Evolutionary conservation across 2,113 vertebrate species (phyloP).

Genomic region (Oryzias melastigma): DNA sequence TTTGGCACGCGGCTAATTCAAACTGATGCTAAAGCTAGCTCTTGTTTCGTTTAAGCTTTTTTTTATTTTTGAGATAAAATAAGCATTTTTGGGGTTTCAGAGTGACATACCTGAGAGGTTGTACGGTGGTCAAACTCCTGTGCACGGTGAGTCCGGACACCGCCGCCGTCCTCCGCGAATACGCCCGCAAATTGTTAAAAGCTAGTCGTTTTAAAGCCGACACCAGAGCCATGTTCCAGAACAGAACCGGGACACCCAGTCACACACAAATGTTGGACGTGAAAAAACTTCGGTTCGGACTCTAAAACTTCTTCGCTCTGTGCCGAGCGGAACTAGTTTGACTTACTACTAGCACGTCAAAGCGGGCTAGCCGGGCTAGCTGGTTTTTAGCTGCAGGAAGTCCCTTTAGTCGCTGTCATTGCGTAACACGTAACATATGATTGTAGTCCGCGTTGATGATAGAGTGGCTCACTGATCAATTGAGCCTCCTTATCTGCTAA

Average conservation of each 20-base stretch:
- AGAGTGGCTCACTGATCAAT: not conserved
- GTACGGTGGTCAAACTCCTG: slow-evolving; percentile 43
- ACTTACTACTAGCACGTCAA: not conserved
- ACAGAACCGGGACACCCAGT: accelerated
- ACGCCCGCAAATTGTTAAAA: slow-evolving; percentile 14
- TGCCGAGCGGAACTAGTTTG: not conserved
- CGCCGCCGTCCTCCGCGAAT: slow-evolving; percentile 19
- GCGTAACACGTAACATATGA: slow-evolving; percentile 25
- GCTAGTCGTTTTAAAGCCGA: slow-evolving; percentile 37
- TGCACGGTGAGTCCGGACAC: not conserved
- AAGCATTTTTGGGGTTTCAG: not conserved
- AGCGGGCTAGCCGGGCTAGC: slow-evolving; percentile 33
- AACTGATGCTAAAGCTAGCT: too few relatives aligned
- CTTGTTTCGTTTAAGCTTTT: too few relatives aligned
- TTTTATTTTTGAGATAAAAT: too few relatives aligned
- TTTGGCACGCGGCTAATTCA: too few relatives aligned
- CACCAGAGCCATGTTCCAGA: slow-evolving; percentile 54
- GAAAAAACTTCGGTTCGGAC: not conserved
- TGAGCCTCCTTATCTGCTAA: not conserved
- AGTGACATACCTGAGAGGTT: slow-evolving; percentile 32
- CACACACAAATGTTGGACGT: not conserved
- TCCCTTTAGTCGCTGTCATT: slow-evolving; percentile 50
- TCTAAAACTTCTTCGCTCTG: too few relatives aligned
- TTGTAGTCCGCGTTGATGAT: not conserved
- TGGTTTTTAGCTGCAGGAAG: slow-evolving; percentile 30